Evolutionary conservation across 1,140 invertebrate genomes (phyloP), one percentile per base, ranked within the genome.

Genomic region (Aphelinus atriplicis): DNA sequence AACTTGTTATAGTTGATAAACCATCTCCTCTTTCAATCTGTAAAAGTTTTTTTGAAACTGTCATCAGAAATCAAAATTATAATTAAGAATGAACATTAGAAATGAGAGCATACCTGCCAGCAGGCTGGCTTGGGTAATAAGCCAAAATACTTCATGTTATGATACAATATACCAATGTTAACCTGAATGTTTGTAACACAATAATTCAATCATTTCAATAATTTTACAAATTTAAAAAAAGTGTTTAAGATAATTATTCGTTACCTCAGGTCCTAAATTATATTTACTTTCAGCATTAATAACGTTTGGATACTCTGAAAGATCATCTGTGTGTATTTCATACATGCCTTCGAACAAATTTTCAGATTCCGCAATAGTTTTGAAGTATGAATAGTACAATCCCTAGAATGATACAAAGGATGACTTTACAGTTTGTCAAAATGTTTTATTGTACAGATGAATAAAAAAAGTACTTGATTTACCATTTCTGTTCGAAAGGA

Each of bases 361-460:
- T 7, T 90, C 90, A 5, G 94, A 90, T 78, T 93, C 90, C 1
- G 93, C 91, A 42, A 97, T 88, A 0, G 91, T 92, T 84, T 97
- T 96, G 84, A 93, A 97, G 81, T 95, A 96, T 0, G 94, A 95
- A 84, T 95, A 96, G 84, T 96, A 96, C 80, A 96, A 90, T 3
- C 94, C 95, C 93, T 94, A 83, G 85, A 89, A 57, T 80, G 10
- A 60, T 70, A 60, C 45, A 70, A 26, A 26, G 26, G 26, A 26
- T 26, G 26, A 26, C 26, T 26, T 26, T 26, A 26, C 26, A 26
- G 26, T 26, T 26, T 26, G 26, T 26, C 26, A 26, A 26, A 26
- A 26, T 26, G 26, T 26, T 26, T 26, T 26, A 26, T 26, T 26
- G 26, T 26, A 26, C 26, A 26, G 26, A 26, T 26, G 26, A 26